phyloP scores from a whole-genome alignment of 2,113 vertebrate genomes.

The Erythrolamprus reginae region DNA sequence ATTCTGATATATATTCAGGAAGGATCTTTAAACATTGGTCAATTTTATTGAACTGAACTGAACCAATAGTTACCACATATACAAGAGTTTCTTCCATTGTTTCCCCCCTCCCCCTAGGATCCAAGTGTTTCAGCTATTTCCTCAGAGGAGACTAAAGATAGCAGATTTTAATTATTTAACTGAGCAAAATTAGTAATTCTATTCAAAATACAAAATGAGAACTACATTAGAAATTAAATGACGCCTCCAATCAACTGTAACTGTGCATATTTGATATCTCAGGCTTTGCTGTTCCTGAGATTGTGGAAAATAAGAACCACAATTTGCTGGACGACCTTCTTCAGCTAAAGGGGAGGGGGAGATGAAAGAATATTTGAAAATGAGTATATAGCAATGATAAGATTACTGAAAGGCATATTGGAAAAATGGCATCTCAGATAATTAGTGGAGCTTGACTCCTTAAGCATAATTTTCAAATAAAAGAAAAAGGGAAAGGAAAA shows the following conservation, averaged over 20 bases:
- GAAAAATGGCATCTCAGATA: neutral
- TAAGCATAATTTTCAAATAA: neutral
- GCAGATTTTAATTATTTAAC: neutral
- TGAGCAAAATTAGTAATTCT: neutral
- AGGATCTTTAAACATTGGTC: neutral
- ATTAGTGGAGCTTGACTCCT: neutral
- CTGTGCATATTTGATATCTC: neutral
- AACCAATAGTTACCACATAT: neutral
- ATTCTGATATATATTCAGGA: neutral
- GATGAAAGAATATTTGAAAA: neutral
- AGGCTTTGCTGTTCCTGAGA: neutral
- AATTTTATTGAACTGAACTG: neutral
- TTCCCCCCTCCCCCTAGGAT: too few relatives aligned
- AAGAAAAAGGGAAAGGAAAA: neutral
- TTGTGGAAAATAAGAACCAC: neutral
- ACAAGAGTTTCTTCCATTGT: neutral
- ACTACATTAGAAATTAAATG: neutral
- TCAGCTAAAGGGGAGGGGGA: neutral
- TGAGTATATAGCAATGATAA: neutral
- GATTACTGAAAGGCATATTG: neutral
- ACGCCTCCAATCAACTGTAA: neutral
- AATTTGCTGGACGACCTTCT: neutral
- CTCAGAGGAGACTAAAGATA: neutral
- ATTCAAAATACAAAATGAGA: neutral
- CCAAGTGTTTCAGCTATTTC: neutral